Evolutionary conservation across 2,797 vertebrate species (phyloP).

Genomic region (Odontamblyopus lacepedii): DNA sequence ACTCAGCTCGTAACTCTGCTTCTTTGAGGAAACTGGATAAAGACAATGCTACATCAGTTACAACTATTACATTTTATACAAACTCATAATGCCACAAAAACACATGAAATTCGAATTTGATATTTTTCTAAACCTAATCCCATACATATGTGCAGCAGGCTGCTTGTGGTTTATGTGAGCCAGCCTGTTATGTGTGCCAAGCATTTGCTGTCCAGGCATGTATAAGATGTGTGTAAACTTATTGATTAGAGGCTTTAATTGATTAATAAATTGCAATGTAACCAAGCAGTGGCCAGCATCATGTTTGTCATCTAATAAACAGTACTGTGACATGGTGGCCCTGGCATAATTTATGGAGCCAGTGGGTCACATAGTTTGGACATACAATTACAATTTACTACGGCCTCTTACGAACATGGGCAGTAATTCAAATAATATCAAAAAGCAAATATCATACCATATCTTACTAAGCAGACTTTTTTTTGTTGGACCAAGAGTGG

Average conservation of each 20-base stretch:
- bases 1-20: conserved; percentile 61
- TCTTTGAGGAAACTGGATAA: conserved; percentile 42
- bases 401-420: neutral
- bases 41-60: neutral
- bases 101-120: neutral
- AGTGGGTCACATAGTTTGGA: neutral
- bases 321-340: neutral
- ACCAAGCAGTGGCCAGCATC: conserved; percentile 9
- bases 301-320: conserved; percentile 1
- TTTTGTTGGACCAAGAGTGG: neutral
- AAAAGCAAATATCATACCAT: neutral
- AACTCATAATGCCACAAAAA: neutral
- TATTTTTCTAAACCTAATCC: conserved; percentile 7
- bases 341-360: neutral
- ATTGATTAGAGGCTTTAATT: conserved; percentile 62
- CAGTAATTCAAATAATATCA: neutral
- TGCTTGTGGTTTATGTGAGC: conserved; percentile 3
- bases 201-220: conserved; percentile 28
- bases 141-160: conserved; percentile 17
- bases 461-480: neutral
- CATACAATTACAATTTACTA: neutral
- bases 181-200: conserved; percentile 11
- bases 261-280: conserved; percentile 73
- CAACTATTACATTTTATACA: conserved; percentile 1
- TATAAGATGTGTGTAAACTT: conserved; percentile 66